A percentile compares a stretch with the other conserved stretches of the same genome.
Conservation (phyloP, 2,797 vertebrate species). For the Phoeniculus purpureus region DNA sequence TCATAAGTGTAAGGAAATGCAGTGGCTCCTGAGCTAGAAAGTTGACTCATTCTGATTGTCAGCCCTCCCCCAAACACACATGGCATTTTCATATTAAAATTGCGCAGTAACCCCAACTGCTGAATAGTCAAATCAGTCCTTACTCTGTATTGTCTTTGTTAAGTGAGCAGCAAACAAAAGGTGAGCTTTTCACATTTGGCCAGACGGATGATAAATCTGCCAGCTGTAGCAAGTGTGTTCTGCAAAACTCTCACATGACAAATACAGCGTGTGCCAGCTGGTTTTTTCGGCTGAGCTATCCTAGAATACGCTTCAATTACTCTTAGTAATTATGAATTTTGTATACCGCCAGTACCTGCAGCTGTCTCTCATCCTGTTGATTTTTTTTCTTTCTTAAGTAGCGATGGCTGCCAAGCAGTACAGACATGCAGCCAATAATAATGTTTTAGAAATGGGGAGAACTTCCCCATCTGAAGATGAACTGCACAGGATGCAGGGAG, state of each 20-base stretch:
- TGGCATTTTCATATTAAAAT: neutral
- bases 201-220: constrained; percentile 59
- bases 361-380: constrained; percentile 77
- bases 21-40: neutral
- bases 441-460: constrained; percentile 52
- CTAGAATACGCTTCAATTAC: constrained; percentile 79
- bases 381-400: constrained; percentile 64
- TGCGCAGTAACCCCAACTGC: constrained; percentile 2
- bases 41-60: neutral
- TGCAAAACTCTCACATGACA: constrained; percentile 73
- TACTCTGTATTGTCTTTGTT: constrained; percentile 6
- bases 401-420: constrained; percentile 70
- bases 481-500: neutral
- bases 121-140: constrained; percentile 9
- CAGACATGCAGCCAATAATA: constrained; percentile 69
- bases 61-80: neutral
- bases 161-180: constrained; percentile 71
- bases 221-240: constrained; percentile 71
- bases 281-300: constrained; percentile 75
- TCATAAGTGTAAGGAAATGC: neutral
- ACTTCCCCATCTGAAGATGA: constrained; percentile 31
- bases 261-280: constrained; percentile 77
- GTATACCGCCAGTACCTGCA: constrained; percentile 80
- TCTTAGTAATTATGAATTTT: constrained; percentile 80
- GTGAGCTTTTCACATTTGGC: constrained; percentile 59